A percentile compares a stretch with the other conserved stretches of the same genome.
Evolutionary conservation across 2,797 vertebrate species (phyloP).

Genomic region (Gymnodraco acuticeps): DNA sequence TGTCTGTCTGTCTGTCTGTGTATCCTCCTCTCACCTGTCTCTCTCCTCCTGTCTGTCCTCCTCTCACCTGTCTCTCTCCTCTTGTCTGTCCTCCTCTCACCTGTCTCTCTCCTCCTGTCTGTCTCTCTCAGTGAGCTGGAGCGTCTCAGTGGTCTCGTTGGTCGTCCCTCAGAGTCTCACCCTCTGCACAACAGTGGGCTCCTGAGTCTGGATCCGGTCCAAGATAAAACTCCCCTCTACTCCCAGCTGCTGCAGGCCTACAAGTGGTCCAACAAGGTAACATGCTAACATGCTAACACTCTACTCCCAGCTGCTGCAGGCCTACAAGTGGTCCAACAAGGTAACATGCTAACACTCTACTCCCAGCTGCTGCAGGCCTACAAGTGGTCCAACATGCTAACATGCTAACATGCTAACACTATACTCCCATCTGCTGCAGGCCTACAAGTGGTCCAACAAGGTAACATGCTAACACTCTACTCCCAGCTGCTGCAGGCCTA

Average conservation of each 20-base stretch:
- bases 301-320: conserved; percentile 75
- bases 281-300: not conserved
- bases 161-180: conserved; percentile 96
- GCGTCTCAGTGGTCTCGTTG: conserved; percentile 93
- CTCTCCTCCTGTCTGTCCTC: no score
- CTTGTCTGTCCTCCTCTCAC: no score
- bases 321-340: conserved; percentile 99
- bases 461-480: not conserved
- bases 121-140: conserved; percentile 89
- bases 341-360: conserved; percentile 65
- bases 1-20: no score
- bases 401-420: conserved; percentile 1
- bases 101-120: not conserved
- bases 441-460: not conserved
- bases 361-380: no score
- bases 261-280: conserved; percentile 99
- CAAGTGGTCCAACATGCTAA: not conserved
- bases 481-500: no score
- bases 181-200: conserved; percentile 96
- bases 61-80: no score
- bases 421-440: no score
- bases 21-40: not conserved
- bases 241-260: conserved; percentile 97
- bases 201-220: conserved; percentile 95
- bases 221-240: conserved; percentile 97